Evolutionary conservation across 2,797 vertebrate genomes (phyloP), one percentile per base, ranked within the genome.

Genomic region (Pangasius sanitwongsei): DNA sequence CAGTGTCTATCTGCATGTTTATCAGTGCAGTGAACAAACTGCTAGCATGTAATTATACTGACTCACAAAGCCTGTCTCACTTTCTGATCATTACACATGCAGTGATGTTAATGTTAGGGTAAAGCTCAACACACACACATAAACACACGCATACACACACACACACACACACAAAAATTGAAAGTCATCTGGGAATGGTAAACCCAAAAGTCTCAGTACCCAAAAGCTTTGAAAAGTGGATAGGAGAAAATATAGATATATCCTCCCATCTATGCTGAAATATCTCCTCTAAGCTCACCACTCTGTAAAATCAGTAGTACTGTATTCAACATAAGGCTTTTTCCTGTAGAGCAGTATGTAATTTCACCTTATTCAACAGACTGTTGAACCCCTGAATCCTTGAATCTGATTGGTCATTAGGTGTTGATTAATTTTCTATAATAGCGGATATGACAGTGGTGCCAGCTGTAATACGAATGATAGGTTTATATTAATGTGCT

Each of bases 31-130:
- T 34, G 65, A 88, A 67, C 63, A 77, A 84, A 77, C 80, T 4
- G 31, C 37, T 57, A 72, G 81, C 81, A 48, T 89, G 74, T 87
- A 90, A 87, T 86, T 89, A 74, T 78, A 75, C 82, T 63, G 83
- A 82, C 65, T 87, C 87, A 88, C 53, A 82, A 15, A 78, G 65
- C 12, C 25, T 34, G 86, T 87, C 53, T 65, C 75, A 48, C 48
- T 77, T 78, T 90, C 65, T 89, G 72, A 84, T 78, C 85, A 78
- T 90, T 83, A 89, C n/a, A 86, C 81, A 89, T 28, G 44, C 74
- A 87, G 44, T 61, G 67, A 87, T 84, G 86, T 77, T 87, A 89
- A 89, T 89, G 74, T 65, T 89, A 87, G 89, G 85, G 72, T 89
- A 70, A 80, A 65, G 13, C 82, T 87, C 82, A 85, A 28, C 59